These are phyloP conservation scores for Leptinotarsa tumamoca DNA, from an alignment of 2,888 invertebrate species.

Conservation along the genomic window DNA sequence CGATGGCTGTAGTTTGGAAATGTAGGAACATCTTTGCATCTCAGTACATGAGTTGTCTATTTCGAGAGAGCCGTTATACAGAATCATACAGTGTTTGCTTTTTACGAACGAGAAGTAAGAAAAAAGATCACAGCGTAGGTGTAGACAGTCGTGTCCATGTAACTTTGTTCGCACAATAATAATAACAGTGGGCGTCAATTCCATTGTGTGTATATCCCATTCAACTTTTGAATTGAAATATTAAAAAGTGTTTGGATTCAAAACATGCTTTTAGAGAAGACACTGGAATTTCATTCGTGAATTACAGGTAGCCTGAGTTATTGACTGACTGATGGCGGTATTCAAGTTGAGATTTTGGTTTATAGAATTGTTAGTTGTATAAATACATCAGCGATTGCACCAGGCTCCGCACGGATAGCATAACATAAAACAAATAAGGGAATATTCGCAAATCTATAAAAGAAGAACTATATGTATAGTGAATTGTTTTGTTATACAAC, in stretches of 20 bases:
- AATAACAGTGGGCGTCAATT: slow-evolving; percentile 56
- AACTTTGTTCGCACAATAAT: slow-evolving; percentile 58
- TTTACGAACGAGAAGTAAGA: slow-evolving; percentile 42
- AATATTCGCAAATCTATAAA: too few species aligned
- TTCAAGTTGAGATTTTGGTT: background rate
- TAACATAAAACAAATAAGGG: too few species aligned
- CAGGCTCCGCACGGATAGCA: too few species aligned
- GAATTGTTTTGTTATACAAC: too few species aligned
- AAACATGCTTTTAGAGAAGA: slow-evolving; percentile 25
- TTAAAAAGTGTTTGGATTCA: slow-evolving; percentile 48
- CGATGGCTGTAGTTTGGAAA: background rate
- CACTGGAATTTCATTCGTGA: slow-evolving; percentile 19
- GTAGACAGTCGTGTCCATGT: slow-evolving; percentile 53
- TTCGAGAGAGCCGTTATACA: background rate
- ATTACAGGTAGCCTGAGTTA: background rate
- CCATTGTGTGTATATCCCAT: slow-evolving; percentile 59
- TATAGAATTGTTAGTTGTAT: background rate
- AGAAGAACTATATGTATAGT: too few species aligned
- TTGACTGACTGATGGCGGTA: background rate
- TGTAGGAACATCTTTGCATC: background rate
- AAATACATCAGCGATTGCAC: background rate
- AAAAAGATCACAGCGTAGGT: slow-evolving; percentile 48
- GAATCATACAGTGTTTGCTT: slow-evolving; percentile 25
- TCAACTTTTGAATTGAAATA: slow-evolving; percentile 56
- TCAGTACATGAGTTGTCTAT: background rate